Evolutionary conservation across 2,797 vertebrate species (phyloP).

Genomic region (Oryzias sinensis): DNA sequence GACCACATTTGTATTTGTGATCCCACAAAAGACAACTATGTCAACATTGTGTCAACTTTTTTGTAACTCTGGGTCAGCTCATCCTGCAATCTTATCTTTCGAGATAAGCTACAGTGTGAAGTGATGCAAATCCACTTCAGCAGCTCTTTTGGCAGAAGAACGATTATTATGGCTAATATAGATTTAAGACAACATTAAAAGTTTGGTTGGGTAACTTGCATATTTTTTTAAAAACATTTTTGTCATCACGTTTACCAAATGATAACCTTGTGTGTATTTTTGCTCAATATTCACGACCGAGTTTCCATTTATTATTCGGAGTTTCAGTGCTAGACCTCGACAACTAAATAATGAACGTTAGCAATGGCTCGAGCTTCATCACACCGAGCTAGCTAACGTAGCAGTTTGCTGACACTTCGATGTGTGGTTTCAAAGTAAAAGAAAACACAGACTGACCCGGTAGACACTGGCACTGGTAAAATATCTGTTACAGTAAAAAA

Average conservation of each 20-base stretch:
- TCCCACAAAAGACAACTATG: not conserved
- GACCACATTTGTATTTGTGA: not conserved
- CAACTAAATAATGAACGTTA: constrained; percentile 26
- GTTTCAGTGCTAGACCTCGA: constrained; percentile 4
- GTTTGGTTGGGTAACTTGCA: too few relatives aligned
- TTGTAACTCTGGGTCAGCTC: constrained; percentile 26
- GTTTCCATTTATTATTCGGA: not conserved
- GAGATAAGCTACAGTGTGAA: constrained; percentile 1
- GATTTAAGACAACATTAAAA: too few relatives aligned
- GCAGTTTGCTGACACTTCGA: constrained; percentile 27
- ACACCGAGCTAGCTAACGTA: constrained; percentile 38
- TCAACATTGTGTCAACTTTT: constrained; percentile 18
- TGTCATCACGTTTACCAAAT: not conserved
- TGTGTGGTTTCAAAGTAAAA: constrained; percentile 12
- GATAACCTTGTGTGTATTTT: not conserved
- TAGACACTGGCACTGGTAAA: not conserved
- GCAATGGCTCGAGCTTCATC: constrained; percentile 25
- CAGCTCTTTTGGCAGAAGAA: not conserved
- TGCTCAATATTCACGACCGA: not conserved
- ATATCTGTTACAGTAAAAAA: constrained; percentile 11
- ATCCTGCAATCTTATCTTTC: constrained; percentile 11
- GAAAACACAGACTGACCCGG: not conserved
- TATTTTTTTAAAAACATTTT: too few relatives aligned
- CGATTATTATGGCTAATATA: not conserved
- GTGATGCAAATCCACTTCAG: not conserved